These are phyloP conservation scores for Ictidomys tridecemlineatus DNA, from an alignment of 2,113 vertebrate genomes.

Conservation along the genomic window DNA sequence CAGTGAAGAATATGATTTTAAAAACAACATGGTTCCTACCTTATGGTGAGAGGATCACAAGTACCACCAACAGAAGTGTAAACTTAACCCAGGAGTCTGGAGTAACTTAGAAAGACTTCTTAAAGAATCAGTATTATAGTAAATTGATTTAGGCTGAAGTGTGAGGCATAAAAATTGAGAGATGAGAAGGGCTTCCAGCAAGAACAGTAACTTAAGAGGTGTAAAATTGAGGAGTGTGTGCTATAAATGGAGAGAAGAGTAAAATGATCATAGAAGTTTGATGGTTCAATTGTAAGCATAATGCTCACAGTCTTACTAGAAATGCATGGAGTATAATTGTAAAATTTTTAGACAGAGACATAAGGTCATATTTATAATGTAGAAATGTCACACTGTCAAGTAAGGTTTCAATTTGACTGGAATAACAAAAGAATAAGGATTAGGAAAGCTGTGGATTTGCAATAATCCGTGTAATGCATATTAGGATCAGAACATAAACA, in stretches of 20 bases:
- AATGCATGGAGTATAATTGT: neutral
- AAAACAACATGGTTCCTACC: neutral
- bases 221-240: neutral
- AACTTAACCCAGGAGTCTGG: neutral
- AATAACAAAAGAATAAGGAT: neutral
- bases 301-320: neutral
- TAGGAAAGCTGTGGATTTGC: neutral
- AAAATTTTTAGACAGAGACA: neutral
- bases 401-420: neutral
- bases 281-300: neutral
- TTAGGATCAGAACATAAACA: neutral
- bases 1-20: slow-evolving; percentile 31
- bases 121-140: slow-evolving; percentile 20
- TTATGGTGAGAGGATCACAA: slow-evolving; percentile 26
- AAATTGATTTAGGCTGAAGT: slow-evolving; percentile 41
- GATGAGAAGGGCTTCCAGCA: neutral
- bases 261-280: neutral
- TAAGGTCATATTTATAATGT: neutral
- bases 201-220: neutral
- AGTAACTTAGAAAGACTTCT: neutral
- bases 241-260: neutral
- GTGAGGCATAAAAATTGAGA: neutral
- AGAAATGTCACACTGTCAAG: neutral
- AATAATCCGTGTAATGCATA: neutral
- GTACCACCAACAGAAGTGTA: slow-evolving; percentile 15